Evolutionary conservation across 2,797 vertebrate species (phyloP).

Genomic region (Microctenopoma lineatum): DNA sequence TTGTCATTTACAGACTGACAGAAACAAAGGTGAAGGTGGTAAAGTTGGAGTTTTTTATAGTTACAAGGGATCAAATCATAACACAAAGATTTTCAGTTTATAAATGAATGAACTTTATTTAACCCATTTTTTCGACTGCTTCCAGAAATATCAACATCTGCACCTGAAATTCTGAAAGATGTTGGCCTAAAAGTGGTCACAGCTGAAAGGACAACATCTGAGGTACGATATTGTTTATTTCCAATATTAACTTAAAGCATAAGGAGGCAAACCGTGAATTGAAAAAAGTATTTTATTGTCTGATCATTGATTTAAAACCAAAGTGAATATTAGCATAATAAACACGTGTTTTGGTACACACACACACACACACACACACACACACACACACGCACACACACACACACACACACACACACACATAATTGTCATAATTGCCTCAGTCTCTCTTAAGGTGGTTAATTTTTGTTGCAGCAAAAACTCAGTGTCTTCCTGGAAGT

Average conservation of each 20-base stretch:
- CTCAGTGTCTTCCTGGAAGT: slow-evolving; percentile 17
- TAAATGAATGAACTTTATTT: not conserved
- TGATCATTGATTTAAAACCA: no score
- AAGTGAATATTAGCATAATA: no score
- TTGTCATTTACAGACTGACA: no score
- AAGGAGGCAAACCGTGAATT: no score
- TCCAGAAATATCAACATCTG: slow-evolving; percentile 25
- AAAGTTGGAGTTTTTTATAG: no score
- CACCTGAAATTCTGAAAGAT: not conserved
- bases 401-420: not conserved
- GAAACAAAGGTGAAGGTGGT: no score
- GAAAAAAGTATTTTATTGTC: no score
- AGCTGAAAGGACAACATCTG: not conserved
- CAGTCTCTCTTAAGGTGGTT: slow-evolving; percentile 12
- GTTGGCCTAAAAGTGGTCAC: not conserved
- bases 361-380: no score
- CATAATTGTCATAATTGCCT: slow-evolving; percentile 2
- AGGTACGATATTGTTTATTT: slow-evolving; percentile 34
- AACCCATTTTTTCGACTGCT: not conserved
- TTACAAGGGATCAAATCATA: no score
- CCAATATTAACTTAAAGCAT: not conserved
- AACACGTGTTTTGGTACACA: no score
- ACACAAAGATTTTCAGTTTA: no score
- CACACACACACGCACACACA: not conserved
- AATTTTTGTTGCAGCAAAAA: slow-evolving; percentile 45